Evolutionary conservation across 1,140 invertebrate genomes (phyloP).

Genomic region (Tetragnatha versicolor): DNA sequence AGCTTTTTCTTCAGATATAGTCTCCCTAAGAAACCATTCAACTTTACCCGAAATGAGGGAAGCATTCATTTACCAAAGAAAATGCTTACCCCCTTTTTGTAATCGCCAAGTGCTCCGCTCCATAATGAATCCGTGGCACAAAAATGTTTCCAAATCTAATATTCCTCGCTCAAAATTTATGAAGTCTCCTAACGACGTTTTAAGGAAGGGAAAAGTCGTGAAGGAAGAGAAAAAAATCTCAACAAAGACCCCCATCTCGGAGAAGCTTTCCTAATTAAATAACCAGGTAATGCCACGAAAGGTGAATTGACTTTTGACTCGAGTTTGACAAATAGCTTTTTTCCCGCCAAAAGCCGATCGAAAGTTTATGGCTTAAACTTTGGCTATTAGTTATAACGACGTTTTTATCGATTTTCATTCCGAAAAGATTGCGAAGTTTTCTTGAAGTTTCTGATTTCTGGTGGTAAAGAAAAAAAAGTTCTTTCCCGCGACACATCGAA

Average conservation of each 20-base stretch:
- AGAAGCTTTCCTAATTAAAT: constrained; percentile 4
- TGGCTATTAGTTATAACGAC: constrained; percentile 7
- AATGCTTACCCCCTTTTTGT: too few species aligned
- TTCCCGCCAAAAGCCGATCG: background rate
- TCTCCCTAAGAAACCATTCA: too few species aligned
- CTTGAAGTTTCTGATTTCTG: too few species aligned
- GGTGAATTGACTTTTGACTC: constrained; percentile 7
- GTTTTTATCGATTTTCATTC: background rate
- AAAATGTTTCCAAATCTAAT: constrained; percentile 3
- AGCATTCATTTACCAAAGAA: too few species aligned
- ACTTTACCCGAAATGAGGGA: too few species aligned
- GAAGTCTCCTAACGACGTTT: background rate
- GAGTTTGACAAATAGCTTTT: constrained; percentile 12
- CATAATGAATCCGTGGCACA: background rate
- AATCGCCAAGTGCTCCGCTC: too few species aligned
- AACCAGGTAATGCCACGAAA: constrained; percentile 2
- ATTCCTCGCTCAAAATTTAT: constrained; percentile 2
- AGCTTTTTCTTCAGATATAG: too few species aligned
- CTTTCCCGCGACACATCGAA: too few species aligned
- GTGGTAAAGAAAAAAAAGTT: background rate
- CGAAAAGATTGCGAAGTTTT: background rate
- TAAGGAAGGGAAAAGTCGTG: background rate
- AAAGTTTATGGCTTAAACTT: background rate
- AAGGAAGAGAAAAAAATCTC: background rate
- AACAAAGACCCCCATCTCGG: background rate